phyloP scores from a whole-genome alignment of 2,797 vertebrate species.

The Anguilla pacifica region DNA sequence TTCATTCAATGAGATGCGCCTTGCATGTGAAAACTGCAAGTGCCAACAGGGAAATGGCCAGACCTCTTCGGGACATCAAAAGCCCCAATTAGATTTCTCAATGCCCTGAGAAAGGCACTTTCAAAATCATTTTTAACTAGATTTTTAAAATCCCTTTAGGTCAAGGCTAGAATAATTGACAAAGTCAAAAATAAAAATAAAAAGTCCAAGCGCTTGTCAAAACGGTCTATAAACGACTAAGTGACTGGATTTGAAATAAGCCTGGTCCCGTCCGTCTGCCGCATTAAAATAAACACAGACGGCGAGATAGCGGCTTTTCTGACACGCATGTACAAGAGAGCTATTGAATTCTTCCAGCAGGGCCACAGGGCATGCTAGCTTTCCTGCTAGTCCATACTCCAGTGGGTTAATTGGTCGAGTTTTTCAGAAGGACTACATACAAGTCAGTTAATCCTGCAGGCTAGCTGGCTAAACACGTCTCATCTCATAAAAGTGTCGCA shows the following conservation, averaged over 20 bases:
- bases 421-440: not conserved
- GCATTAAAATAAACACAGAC: constrained; percentile 5
- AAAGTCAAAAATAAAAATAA: not conserved
- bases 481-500: not conserved
- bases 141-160: not conserved
- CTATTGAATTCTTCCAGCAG: not conserved
- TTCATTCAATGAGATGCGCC: not conserved
- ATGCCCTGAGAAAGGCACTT: not conserved
- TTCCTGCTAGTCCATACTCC: not conserved
- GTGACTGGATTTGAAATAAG: not conserved
- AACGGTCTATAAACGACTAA: not conserved
- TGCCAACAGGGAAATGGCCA: not conserved
- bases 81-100: constrained; percentile 8
- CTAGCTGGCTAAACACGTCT: not conserved
- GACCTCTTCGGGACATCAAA: not conserved
- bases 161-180: constrained; percentile 1
- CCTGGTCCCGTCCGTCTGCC: not conserved
- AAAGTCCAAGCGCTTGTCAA: not conserved
- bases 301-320: not conserved
- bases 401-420: not conserved
- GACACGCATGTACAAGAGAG: not conserved
- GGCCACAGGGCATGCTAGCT: not conserved
- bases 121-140: not conserved
- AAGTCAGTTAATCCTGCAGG: not conserved
- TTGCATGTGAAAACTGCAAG: constrained; percentile 3